These are phyloP conservation scores for Myotis planiceps DNA, from an alignment of 2,797 vertebrate genomes.

Conservation along the genomic window DNA sequence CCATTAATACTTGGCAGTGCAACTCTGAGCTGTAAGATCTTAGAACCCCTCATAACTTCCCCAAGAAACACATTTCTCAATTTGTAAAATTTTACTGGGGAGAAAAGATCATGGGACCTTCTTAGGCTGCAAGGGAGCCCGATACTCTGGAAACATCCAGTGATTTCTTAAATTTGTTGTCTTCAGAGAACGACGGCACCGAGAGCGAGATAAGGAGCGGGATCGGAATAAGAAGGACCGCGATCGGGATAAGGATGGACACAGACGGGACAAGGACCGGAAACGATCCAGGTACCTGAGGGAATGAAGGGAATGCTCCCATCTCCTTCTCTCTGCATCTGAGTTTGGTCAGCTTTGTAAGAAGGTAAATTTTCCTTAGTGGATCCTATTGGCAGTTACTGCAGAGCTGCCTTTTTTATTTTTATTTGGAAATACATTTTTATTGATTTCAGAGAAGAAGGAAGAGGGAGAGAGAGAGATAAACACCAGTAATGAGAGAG, in stretches of 20 bases:
- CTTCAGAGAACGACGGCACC: constrained; percentile 93
- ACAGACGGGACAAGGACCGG: constrained; percentile 92
- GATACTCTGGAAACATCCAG: neutral
- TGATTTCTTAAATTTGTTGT: neutral
- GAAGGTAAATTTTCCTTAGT: neutral
- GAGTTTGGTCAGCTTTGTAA: neutral
- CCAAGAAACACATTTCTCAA: neutral
- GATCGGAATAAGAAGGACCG: constrained; percentile 88
- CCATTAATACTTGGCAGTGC: neutral
- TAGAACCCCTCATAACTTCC: neutral
- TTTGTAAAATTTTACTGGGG: neutral
- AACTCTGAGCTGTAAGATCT: neutral
- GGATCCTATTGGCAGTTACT: neutral
- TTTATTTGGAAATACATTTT: no score
- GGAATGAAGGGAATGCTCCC: neutral
- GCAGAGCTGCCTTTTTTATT: neutral
- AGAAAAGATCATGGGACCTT: neutral
- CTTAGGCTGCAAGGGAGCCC: neutral
- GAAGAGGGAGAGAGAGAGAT: no score
- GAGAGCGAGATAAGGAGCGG: constrained; percentile 91
- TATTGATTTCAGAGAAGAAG: no score
- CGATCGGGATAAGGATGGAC: constrained; percentile 91
- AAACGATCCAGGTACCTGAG: constrained; percentile 90
- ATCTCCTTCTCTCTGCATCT: neutral
- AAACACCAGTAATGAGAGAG: no score